Evolutionary conservation across 64 coral and sea anemone genomes (phyloP), one percentile per base, ranked within the genome.

Genomic region (Orbicella faveolata): DNA sequence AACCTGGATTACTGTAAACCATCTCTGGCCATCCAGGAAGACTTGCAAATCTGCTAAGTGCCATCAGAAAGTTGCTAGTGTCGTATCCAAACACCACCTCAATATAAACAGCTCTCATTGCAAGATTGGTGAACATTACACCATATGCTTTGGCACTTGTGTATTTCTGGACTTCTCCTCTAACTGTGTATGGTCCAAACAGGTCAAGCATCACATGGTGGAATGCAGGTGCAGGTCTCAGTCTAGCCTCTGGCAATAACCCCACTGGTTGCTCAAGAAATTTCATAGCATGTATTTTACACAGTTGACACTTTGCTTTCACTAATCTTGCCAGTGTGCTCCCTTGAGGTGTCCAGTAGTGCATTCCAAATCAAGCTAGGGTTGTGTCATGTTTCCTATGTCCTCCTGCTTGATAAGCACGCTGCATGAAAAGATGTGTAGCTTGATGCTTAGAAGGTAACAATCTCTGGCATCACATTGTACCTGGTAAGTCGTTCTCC

Each of bases 11-110:
- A 41, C 86, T 93, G 78, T 89, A 94, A 69, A 90, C 79, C 54
- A 53, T 86, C 80, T 86, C 88, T 17, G 88, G 81, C 80, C 93
- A 90, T n/a, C 88, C 88, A 41, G 80, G 81, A 21, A 94, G 35
- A 81, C 93, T 87, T 53, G 88, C 81, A 39, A 94, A 94, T 79
- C 93, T 90, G 81, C 93, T 94, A 2, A 94, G 44, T 9, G 87
- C 73, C 93, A 93, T 82, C 37, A 93, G 92, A 63, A 89, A 93
- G 14, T 52, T 80, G 34, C 70, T 84, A 2, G 86, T 92, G 54
- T 87, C 72, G 17, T 88, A 91, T 78, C 89, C 80, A 75, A 59
- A 86, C 54, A 92, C 81, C 33, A 55, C 52, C 73, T 92, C 90
- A 3, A 91, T 91, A 64, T 84, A 74, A 20, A 92, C 81, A 44